Conservation (phyloP, 2,797 vertebrate species). For the Schizopygopsis pylzovi region DNA sequence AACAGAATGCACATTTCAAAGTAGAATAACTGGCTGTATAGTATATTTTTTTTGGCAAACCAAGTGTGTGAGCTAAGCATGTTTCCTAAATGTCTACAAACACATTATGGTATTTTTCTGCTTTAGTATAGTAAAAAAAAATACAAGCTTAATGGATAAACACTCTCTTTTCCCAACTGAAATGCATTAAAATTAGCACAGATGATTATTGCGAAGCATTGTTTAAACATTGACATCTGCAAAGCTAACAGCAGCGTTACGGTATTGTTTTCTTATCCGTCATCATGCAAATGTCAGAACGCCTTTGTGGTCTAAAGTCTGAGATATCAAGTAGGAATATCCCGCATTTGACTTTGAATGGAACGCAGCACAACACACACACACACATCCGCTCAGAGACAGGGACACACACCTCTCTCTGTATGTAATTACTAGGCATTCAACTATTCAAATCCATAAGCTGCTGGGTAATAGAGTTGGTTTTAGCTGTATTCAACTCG, state of each 20-base stretch:
- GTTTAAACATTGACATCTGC: background rate
- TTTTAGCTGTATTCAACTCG: conserved; percentile 33
- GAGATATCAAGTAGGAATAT: conserved; percentile 16
- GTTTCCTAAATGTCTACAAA: background rate
- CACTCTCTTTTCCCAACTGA: background rate
- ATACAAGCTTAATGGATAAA: background rate
- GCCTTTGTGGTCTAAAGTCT: background rate
- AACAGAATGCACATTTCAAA: background rate
- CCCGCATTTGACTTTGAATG: conserved; percentile 15
- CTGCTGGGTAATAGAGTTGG: conserved; percentile 50
- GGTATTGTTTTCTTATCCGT: background rate
- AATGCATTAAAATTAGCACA: background rate
- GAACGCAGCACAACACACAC: conserved; percentile 23
- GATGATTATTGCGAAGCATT: background rate
- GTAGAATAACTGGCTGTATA: background rate
- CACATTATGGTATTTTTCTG: background rate
- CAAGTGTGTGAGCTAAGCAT: background rate
- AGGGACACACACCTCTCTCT: conserved; percentile 15
- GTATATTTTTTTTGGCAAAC: background rate
- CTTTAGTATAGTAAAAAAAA: background rate
- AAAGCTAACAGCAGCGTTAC: background rate
- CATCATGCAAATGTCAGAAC: background rate
- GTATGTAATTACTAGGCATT: conserved; percentile 39
- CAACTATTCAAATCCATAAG: conserved; percentile 37
- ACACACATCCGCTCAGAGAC: background rate